Evolutionary conservation across 1,140 invertebrate species (phyloP), one percentile per base, ranked within the genome.

Genomic region (Sitophilus oryzae): DNA sequence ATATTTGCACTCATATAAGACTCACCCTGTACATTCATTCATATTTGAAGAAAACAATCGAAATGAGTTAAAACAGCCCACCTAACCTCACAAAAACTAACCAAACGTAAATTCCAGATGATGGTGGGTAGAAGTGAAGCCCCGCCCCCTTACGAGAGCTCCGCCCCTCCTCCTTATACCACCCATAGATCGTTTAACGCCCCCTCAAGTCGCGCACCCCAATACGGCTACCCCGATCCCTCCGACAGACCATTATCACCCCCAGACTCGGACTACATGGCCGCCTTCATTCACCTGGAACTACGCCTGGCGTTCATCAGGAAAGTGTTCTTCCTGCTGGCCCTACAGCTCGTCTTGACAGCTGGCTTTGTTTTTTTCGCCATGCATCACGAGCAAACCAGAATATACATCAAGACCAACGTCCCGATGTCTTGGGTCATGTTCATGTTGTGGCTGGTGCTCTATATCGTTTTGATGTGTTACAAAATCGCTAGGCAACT

Each of bases 281-380:
- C 9, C 47, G 41, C 15, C 14, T 55, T 60, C 22, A 15, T 45
- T 11, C 16, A 45, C 5, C 11, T 34, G 36, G n/a, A 36, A 2
- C 57, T 60, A 10, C 49, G 59, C 0, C 50, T 59, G 21, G 21
- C 37, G 5, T 63, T 63, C 38, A 38, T 61, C 2, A 19, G 41
- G 19, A 57, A 63, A 34, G 64, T 66, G 10, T 64, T 62, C 30
- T 35, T 42, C 1, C 57, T 66, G 14, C 53, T 66, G 8, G 23
- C 45, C 0, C 4, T 61, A 1, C 64, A 66, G 22, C 37, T 66
- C 2, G n/a, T 53, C 5, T 30, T 66, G 0, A 54, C 60, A 0
- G 56, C 56, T 3, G 45, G 36, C 1, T 47, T 62, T 15, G 41
- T 63, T 10, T 19, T 57, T 2, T n/a, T 59, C 1, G 48, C 25